Conservation (phyloP, 2,888 invertebrate species). For the Cataglyphis cursor region DNA sequence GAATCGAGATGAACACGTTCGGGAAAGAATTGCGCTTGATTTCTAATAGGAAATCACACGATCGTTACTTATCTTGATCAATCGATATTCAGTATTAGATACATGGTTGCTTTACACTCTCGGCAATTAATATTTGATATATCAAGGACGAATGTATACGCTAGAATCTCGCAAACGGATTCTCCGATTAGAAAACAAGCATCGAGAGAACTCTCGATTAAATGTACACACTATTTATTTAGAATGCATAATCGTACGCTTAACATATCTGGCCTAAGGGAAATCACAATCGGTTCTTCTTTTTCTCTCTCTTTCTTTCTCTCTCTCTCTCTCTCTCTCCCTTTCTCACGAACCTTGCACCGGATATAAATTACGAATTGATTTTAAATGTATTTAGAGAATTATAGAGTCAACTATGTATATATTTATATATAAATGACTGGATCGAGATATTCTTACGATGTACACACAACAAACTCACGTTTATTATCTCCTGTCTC, state of each 20-base stretch:
- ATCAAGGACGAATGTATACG: neutral
- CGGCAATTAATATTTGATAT: neutral
- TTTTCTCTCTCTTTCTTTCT: conserved; percentile 56
- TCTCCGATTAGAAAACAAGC: conserved; percentile 52
- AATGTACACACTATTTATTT: conserved; percentile 86
- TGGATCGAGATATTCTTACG: conserved; percentile 79
- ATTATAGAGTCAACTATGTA: conserved; percentile 79
- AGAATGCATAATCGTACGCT: conserved; percentile 85
- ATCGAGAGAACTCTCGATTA: conserved; percentile 67
- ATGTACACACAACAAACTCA: conserved; percentile 83
- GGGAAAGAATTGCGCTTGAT: conserved; percentile 49
- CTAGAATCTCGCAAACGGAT: neutral
- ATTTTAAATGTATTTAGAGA: conserved; percentile 79
- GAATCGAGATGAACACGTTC: conserved; percentile 37
- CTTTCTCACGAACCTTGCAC: conserved; percentile 77
- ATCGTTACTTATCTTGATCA: neutral
- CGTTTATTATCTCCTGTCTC: conserved; percentile 79
- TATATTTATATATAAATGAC: conserved; percentile 76
- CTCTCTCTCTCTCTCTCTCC: neutral
- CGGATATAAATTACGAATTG: conserved; percentile 81
- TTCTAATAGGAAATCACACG: conserved; percentile 40
- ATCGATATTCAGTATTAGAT: neutral
- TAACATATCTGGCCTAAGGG: conserved; percentile 85
- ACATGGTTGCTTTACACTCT: neutral
- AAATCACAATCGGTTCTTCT: conserved; percentile 82